Base-by-base conservation (phyloP, 2,797 vertebrate genomes). In the Sylvilagus floridanus region DNA sequence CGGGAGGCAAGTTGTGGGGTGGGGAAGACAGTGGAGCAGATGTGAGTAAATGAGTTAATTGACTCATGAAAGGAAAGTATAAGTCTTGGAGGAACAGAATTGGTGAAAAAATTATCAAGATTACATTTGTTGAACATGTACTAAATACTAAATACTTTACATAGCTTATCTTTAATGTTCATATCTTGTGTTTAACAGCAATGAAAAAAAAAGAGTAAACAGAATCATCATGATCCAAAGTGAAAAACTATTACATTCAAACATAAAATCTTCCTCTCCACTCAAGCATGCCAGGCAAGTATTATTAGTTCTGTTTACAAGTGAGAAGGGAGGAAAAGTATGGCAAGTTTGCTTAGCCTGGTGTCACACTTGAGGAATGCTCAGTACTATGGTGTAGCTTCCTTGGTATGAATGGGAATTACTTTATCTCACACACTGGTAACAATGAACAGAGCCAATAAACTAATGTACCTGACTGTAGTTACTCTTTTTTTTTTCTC, bases 151-250 rank as follows among this genome's bases (percentile, higher is more conserved):
- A 81, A 62, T 8, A 50, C 50, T 85, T 76, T 22, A 84, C 24
- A 65, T 63, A 88, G n/a, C 76, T 86, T 66, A 54, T 84, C 68
- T 85, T 91, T 94, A 81, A 63, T 68, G 84, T 95, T 78, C 37
- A 79, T 30, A 76, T 8, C 90, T 92, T 68, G 87, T 10, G 13
- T 77, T 63, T 90, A 72, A 54, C n/a, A 84, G 17, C 62, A 68
- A 16, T 32, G 28, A 84, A 28, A 10, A 28, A 10, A 84, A 52
- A 37, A 92, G 16, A 93, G 60, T 77, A 63, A 4, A 76, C 7
- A 87, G 19, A 10, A 17, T 30, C 26, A 42, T 77, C 22, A 21
- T n/a, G 2, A 42, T 68, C 26, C 26, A 57, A 91, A 91, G 63
- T 89, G n/a, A 78, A 57, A 73, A 19, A 14, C 17, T 62, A 82